phyloP scores from a whole-genome alignment of 2,113 vertebrate species.

The Murina feae region DNA sequence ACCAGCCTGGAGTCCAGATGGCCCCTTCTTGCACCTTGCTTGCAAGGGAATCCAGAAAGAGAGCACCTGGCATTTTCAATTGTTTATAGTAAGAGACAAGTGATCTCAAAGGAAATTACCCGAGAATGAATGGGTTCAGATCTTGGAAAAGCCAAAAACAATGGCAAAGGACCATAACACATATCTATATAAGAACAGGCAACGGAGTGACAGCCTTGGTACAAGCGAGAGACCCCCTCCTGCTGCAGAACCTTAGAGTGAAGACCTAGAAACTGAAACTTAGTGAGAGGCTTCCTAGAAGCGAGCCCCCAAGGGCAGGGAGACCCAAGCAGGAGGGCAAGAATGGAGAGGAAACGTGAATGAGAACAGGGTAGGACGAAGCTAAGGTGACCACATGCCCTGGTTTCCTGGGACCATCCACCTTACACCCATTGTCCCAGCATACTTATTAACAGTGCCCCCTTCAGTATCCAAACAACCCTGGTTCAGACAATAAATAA shows the following conservation, averaged over 20 bases:
- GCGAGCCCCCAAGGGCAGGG: neutral
- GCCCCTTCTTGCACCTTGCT: neutral
- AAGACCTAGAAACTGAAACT: neutral
- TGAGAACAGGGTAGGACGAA: neutral
- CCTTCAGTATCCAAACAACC: neutral
- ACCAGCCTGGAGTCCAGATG: neutral
- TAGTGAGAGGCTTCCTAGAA: neutral
- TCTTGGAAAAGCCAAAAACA: neutral
- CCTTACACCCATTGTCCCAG: neutral
- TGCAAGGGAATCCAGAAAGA: neutral
- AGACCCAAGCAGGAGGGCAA: neutral
- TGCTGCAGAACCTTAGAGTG: neutral
- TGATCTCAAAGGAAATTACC: neutral
- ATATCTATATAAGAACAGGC: neutral
- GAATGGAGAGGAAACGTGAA: neutral
- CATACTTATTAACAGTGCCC: neutral
- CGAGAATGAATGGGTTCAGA: neutral
- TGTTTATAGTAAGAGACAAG: neutral
- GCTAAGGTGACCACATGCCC: neutral
- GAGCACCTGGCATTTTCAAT: neutral
- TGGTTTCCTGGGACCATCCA: neutral
- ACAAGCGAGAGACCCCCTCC: neutral
- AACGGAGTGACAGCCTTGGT: neutral
- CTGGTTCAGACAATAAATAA: neutral
- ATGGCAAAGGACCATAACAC: neutral